Base-by-base conservation (phyloP, 2,888 invertebrate genomes). In the Apotomis betuletana region DNA sequence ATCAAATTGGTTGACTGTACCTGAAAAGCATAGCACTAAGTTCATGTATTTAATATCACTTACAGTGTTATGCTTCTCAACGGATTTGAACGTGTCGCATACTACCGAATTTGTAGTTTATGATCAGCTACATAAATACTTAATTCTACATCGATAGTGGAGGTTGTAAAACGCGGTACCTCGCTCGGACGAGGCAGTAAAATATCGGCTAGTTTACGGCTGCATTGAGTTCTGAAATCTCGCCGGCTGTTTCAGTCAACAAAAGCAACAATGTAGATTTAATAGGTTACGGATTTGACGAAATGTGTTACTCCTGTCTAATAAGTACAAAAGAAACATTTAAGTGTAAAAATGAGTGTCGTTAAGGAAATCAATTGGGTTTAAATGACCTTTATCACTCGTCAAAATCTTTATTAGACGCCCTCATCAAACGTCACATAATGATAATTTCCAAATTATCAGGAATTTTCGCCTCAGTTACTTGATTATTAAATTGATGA, bases 201-300 rank as follows among this genome's bases (percentile, higher is more conserved):
- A 71, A 58, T 68, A 72, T 63, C 57, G 58, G 58, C 38, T 59
- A 59, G 38, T 59, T 72, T 58, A 68, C 58, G 5, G 57, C 57
- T 52, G 9, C 62, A 55, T 55, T 57, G 49, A 41, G 44, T 67
- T 65, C n/a, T n/a, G 54, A 67, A 57, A 49, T 61, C 61, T 55
- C 15, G n/a, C 46, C 54, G 36, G 55, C 59, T 36, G 46, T 57
- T 71, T 36, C 15, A 38, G 15, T 13, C 10, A 41, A 52, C 63
- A 63, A 57, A 58, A 62, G 61, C 73, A 70, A 74, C 73, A 70
- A 62, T 70, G 67, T 74, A 44, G 52, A 63, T 49, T 15, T 61
- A n/a, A 41, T 59, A 59, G 27, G 27, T n/a, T 52, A 49, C 44
- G 12, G 4, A 4, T 38, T 60, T 44, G 46, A 46, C 9, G 15